Conservation (phyloP, 2,797 vertebrate species). For the Molossus alvarezi region DNA sequence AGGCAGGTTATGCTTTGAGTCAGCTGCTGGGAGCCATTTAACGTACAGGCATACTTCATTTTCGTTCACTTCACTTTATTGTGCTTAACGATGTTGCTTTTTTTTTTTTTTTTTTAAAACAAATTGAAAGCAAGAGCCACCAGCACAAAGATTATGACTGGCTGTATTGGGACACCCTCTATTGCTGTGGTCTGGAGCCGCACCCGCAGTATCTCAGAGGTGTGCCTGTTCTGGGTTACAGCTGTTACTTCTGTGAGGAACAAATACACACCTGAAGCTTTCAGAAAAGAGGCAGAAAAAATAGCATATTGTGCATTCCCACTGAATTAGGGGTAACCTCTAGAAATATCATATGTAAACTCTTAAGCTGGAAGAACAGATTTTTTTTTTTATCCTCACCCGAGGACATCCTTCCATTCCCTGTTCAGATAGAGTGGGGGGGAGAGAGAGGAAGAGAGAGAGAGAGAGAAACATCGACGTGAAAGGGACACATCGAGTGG, state of each 20-base stretch:
- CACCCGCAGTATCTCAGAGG: background rate
- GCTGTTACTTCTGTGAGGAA: background rate
- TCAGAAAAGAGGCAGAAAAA: background rate
- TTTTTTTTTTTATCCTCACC: too few species aligned
- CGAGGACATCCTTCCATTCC: too few species aligned
- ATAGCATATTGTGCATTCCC: background rate
- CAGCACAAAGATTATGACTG: background rate
- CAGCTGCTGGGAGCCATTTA: background rate
- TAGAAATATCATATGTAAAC: background rate
- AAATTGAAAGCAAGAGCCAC: background rate
- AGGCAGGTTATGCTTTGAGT: background rate
- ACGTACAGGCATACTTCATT: background rate
- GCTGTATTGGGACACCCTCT: background rate
- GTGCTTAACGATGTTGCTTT: background rate
- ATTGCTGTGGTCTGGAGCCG: background rate
- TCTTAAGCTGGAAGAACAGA: background rate
- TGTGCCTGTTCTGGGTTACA: background rate
- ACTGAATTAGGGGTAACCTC: background rate
- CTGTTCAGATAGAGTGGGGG: too few species aligned
- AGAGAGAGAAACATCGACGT: too few species aligned
- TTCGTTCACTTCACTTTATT: background rate
- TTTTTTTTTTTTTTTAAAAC: background rate
- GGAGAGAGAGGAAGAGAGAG: too few species aligned
- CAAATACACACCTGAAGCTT: background rate
- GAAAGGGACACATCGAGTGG: too few species aligned